Percentiles rank a stretch among this genome's conserved stretches.
phyloP scores from a whole-genome alignment of 2,113 vertebrate species.

The Tachycineta bicolor region DNA sequence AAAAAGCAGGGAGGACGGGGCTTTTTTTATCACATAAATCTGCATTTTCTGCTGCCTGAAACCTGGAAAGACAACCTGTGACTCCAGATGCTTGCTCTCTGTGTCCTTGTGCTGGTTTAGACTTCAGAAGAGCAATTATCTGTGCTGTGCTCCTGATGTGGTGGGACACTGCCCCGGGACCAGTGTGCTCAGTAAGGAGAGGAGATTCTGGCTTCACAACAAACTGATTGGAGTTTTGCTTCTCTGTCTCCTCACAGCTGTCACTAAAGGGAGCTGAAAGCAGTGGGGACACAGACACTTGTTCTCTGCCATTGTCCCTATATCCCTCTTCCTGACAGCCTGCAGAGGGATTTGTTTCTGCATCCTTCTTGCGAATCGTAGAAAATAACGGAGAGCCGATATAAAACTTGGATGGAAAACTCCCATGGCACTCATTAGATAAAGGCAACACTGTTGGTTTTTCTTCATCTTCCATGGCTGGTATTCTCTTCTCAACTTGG shows the following conservation, averaged over 20 bases:
- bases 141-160: slow-evolving; percentile 76
- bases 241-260: not conserved
- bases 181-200: not conserved
- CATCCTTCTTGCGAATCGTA: not conserved
- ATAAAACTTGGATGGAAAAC: slow-evolving; percentile 35
- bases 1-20: not conserved
- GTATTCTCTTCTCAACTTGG: slow-evolving; percentile 67
- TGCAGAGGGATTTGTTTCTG: not conserved
- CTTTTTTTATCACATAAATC: not conserved
- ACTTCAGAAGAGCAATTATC: slow-evolving; percentile 76
- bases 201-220: not conserved
- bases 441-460: not conserved
- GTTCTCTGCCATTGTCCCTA: not conserved
- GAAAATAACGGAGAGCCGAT: slow-evolving; percentile 67
- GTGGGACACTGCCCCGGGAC: not conserved
- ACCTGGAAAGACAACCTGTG: not conserved
- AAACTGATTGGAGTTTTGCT: not conserved
- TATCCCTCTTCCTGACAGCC: not conserved
- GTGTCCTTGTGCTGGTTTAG: not conserved
- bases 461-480: not conserved
- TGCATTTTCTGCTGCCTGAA: not conserved
- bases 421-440: not conserved
- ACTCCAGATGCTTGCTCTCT: not conserved
- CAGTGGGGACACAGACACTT: not conserved
- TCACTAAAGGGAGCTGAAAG: not conserved